Evolutionary conservation across 2,888 invertebrate species (phyloP).

Genomic region (Proisotoma minuta): DNA sequence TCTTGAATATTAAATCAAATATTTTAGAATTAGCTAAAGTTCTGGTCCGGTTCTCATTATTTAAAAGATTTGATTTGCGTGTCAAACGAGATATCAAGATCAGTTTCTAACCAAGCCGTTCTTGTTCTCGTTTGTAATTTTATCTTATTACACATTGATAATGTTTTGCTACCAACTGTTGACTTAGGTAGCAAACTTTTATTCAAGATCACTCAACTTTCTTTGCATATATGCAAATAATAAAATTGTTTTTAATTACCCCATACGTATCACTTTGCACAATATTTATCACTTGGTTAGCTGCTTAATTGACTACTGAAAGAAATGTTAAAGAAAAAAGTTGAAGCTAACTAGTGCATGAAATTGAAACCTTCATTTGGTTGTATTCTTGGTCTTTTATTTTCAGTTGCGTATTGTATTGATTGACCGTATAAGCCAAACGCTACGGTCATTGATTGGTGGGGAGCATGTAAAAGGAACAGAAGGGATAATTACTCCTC

Average conservation of each 20-base stretch:
- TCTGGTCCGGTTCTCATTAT: background rate
- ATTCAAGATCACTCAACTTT: too few relatives aligned
- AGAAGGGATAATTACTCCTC: constrained; percentile 15
- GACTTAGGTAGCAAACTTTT: too few relatives aligned
- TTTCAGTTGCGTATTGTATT: background rate
- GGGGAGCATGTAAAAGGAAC: background rate
- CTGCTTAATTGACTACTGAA: too few relatives aligned
- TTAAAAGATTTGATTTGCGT: background rate
- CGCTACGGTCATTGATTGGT: too few relatives aligned
- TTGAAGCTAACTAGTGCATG: too few relatives aligned
- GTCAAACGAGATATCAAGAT: background rate
- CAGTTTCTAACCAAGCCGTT: background rate
- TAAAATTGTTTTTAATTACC: too few relatives aligned
- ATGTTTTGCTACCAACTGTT: too few relatives aligned
- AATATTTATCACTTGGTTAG: too few relatives aligned
- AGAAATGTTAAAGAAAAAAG: too few relatives aligned
- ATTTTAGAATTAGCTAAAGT: background rate
- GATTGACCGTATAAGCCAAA: background rate
- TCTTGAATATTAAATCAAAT: background rate
- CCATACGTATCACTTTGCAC: too few relatives aligned
- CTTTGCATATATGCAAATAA: too few relatives aligned
- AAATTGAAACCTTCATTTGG: too few relatives aligned
- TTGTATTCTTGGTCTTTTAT: background rate
- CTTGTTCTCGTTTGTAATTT: constrained; percentile 1
- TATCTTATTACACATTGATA: background rate